Evolutionary conservation across 1,140 invertebrate genomes (phyloP).

Genomic region (Temnothorax longispinosus): DNA sequence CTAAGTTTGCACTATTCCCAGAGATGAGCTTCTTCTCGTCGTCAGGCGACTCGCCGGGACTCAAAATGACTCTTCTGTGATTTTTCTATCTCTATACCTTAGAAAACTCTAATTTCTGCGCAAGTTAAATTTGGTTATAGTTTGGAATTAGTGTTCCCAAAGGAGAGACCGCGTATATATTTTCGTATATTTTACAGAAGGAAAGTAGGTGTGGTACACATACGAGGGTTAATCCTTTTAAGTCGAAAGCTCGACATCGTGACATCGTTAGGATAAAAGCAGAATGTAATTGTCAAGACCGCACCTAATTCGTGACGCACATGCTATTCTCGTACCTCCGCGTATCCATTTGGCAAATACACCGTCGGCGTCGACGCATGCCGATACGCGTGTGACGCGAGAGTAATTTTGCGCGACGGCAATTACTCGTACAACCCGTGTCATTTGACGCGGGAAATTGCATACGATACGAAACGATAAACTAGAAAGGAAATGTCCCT

Average conservation of each 20-base stretch:
- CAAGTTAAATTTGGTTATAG: background rate
- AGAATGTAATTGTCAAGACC: slow-evolving; percentile 48
- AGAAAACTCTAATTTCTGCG: background rate
- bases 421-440: background rate
- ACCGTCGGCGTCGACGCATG: no score
- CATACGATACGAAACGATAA: background rate
- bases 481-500: slow-evolving; percentile 18
- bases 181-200: background rate
- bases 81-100: no score
- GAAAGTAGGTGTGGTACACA: slow-evolving; percentile 26
- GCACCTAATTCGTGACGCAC: slow-evolving; percentile 54
- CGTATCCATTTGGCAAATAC: background rate
- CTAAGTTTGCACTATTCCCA: background rate
- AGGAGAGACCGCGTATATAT: background rate
- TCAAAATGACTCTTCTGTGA: no score
- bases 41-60: no score
- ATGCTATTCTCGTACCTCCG: slow-evolving; percentile 13
- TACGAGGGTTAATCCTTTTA: slow-evolving; percentile 22
- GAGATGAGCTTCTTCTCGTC: background rate
- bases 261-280: slow-evolving; percentile 49
- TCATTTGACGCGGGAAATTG: background rate
- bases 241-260: slow-evolving; percentile 9
- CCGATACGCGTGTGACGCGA: background rate
- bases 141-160: background rate
- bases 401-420: background rate